Conservation (phyloP, 2,888 invertebrate genomes). For the Macrophya annulata region DNA sequence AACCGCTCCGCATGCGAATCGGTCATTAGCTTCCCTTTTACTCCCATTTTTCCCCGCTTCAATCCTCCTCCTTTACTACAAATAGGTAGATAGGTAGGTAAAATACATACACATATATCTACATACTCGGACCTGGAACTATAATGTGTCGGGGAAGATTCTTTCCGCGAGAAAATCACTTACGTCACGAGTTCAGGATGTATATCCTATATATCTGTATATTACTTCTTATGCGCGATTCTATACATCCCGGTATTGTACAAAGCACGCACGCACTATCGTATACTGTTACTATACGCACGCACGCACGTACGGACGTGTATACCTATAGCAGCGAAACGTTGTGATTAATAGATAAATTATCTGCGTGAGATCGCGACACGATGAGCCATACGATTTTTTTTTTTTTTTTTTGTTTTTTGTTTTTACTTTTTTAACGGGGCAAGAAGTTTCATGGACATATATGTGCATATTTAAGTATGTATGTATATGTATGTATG, state of each 20-base stretch:
- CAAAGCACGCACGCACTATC: slow-evolving; percentile 18
- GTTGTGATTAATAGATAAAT: not conserved
- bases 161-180: slow-evolving; percentile 36
- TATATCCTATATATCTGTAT: not conserved
- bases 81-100: not conserved
- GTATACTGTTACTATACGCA: not conserved
- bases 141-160: slow-evolving; percentile 6
- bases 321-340: not conserved
- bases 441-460: not conserved
- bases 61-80: not conserved
- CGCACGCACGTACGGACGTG: not conserved
- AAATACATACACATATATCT: too few relatives aligned
- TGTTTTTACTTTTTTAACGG: not conserved
- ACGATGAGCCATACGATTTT: not conserved
- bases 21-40: slow-evolving; percentile 67
- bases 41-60: not conserved
- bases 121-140: not conserved
- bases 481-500: not conserved
- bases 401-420: too few relatives aligned
- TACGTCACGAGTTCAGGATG: slow-evolving; percentile 9
- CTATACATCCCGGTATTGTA: not conserved
- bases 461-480: not conserved
- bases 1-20: slow-evolving; percentile 69
- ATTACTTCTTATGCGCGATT: not conserved
- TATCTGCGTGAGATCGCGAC: not conserved